Base-by-base conservation (phyloP, 2,113 vertebrate species). In the Monarcha castaneiventris region DNA sequence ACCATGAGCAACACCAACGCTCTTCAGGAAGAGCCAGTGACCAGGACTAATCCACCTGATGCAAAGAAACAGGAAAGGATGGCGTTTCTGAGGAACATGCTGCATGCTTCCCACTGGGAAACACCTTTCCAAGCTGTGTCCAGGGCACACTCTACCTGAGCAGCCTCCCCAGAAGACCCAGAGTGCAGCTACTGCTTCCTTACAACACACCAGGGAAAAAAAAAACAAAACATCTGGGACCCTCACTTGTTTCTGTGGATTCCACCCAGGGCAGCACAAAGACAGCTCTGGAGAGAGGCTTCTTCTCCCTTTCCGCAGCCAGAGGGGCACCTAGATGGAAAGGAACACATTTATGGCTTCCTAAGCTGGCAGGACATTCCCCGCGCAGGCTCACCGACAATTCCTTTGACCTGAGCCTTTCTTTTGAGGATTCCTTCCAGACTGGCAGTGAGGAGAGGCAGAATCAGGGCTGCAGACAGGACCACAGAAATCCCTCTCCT, bases 201-300 rank as follows among this genome's bases (percentile, higher is more conserved):
- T 74, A 86, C 21, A 77, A 71, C 49, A 77, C 7, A 56, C 32
- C 32, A 68, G 66, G 48, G 80, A 63, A 39, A 91, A 91, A 91
- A 91, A 68, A 81, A 80, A 52, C 37, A 52, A 87, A 94, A 69
- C 32, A 61, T 64, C 61, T 89, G 78, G 62, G 69, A 93, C 71
- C 93, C 68, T 94, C 81, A 75, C 91, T 92, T 83, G 69, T 46
- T 94, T 91, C 89, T 85, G 93, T 81, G 87, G 85, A 75, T 93
- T 94, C 95, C 94, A 88, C 80, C 74, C 94, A 90, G 95, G 92
- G 95, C 77, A 96, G 92, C 96, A 96, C 83, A 93, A 83, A 92
- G 51, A 80, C 87, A 96, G 92, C 92, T 96, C 91, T 87, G 84
- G 86, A 92, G 86, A 96, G 68, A 89, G 83, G 86, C 69, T 84